These are phyloP conservation scores for Eristalis tenax DNA, from an alignment of 2,888 invertebrate species.

Conservation along the genomic window DNA sequence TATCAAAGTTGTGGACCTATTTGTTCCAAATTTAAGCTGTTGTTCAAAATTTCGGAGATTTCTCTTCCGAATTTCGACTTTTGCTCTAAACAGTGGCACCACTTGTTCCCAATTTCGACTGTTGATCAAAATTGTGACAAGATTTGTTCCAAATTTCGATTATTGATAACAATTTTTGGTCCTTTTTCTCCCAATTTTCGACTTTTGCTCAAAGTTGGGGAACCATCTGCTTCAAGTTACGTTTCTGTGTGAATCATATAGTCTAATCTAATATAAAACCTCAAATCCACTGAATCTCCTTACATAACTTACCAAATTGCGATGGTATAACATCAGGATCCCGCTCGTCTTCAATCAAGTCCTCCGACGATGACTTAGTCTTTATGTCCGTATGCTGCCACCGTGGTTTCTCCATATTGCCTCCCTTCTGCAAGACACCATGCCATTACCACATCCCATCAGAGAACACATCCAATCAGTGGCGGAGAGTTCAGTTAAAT, in stretches of 20 bases:
- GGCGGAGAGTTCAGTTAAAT: slow-evolving; percentile 53
- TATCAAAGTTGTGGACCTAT: too few relatives aligned
- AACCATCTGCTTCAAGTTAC: too few relatives aligned
- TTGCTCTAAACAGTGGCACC: neutral
- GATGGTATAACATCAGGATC: slow-evolving; percentile 90
- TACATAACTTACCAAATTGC: slow-evolving; percentile 84
- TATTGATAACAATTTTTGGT: too few relatives aligned
- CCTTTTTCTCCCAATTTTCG: too few relatives aligned
- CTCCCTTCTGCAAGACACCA: slow-evolving; percentile 74
- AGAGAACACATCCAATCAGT: neutral
- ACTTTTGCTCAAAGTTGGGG: too few relatives aligned
- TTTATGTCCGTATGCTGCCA: slow-evolving; percentile 82
- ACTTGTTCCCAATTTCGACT: neutral
- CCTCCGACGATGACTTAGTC: slow-evolving; percentile 80
- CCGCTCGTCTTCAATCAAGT: slow-evolving; percentile 80
- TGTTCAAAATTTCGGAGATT: neutral
- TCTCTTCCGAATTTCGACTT: neutral
- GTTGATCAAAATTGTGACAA: neutral
- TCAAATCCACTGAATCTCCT: neutral
- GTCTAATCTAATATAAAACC: too few relatives aligned
- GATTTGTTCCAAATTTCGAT: too few relatives aligned
- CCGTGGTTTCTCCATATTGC: slow-evolving; percentile 80
- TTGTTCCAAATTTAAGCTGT: too few relatives aligned
- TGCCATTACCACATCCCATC: neutral
- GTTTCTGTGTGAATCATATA: too few relatives aligned